Evolutionary conservation across 1,140 invertebrate genomes (phyloP).

Genomic region (Scaptodrosophila lebanonensis): DNA sequence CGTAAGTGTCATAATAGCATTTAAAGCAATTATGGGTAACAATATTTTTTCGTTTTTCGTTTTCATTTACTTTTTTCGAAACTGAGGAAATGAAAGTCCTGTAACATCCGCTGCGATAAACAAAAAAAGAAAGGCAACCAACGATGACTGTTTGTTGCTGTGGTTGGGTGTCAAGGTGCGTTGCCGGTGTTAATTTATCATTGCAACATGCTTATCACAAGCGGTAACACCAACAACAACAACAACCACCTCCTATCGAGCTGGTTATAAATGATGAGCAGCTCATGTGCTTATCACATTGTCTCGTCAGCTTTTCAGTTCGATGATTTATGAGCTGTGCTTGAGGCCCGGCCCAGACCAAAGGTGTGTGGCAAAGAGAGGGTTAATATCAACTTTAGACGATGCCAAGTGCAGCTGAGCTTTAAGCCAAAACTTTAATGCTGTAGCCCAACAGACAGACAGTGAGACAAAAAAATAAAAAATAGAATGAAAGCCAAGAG

Average conservation of each 20-base stretch:
- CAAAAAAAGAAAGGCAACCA: slow-evolving; percentile 7
- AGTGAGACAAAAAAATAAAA: slow-evolving; percentile 40
- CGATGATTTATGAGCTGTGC: slow-evolving; percentile 57
- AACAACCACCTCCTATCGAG: slow-evolving; percentile 14
- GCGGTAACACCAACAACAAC: slow-evolving; percentile 6
- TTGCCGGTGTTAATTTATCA: slow-evolving; percentile 29
- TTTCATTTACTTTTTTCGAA: slow-evolving; percentile 1
- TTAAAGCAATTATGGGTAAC: slow-evolving; percentile 74
- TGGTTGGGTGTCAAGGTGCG: neutral
- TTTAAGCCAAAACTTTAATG: slow-evolving; percentile 32
- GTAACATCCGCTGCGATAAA: slow-evolving; percentile 59
- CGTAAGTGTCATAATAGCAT: slow-evolving; percentile 72
- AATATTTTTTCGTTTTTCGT: too few relatives aligned
- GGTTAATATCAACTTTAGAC: too few relatives aligned
- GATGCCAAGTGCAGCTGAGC: slow-evolving; percentile 6
- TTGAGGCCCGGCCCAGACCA: too few relatives aligned
- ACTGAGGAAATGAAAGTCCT: slow-evolving; percentile 51
- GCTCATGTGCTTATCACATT: slow-evolving; percentile 46
- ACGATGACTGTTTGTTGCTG: neutral
- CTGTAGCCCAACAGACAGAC: slow-evolving; percentile 25
- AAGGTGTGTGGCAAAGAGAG: too few relatives aligned
- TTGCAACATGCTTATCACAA: slow-evolving; percentile 33
- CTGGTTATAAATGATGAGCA: slow-evolving; percentile 41
- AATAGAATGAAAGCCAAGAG: slow-evolving; percentile 25
- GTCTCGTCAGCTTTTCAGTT: slow-evolving; percentile 30